phyloP scores from a whole-genome alignment of 37 sponge, comb jelly and placozoan species.

The Trichoplax adhaerens region DNA sequence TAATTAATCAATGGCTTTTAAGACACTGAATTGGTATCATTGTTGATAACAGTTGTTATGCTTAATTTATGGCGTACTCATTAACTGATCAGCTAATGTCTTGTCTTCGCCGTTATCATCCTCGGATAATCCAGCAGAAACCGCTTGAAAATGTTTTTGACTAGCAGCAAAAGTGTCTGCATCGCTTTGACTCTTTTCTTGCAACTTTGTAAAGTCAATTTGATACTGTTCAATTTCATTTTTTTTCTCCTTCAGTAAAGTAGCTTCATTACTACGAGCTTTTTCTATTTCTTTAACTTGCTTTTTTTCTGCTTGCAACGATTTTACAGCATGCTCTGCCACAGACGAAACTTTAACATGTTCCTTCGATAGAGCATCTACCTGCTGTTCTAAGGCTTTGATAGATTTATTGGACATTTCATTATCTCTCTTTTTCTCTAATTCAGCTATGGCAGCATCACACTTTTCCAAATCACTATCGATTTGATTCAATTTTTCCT shows the following conservation, averaged over 20 bases:
- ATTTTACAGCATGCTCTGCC: constrained; percentile 37
- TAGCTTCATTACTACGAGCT: constrained; percentile 29
- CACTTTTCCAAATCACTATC: constrained; percentile 18
- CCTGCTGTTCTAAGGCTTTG: background rate
- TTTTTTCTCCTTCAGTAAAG: constrained; percentile 16
- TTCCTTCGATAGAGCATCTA: constrained; percentile 12
- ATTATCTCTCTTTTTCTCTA: constrained; percentile 27
- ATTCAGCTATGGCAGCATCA: constrained; percentile 2
- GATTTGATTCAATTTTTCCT: constrained; percentile 2
- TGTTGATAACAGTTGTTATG: too few relatives aligned
- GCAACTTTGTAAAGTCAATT: constrained; percentile 7
- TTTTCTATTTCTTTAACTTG: constrained; percentile 16
- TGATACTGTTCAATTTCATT: constrained; percentile 10
- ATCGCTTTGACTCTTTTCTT: constrained; percentile 26
- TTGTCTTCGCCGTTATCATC: constrained; percentile 51
- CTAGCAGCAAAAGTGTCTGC: constrained; percentile 32
- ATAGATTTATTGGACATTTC: background rate
- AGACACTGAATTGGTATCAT: too few relatives aligned
- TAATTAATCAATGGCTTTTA: too few relatives aligned
- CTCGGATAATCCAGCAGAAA: constrained; percentile 66
- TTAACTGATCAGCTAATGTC: constrained; percentile 69
- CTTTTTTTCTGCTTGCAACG: constrained; percentile 34
- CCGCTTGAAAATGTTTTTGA: constrained; percentile 69
- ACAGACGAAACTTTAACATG: constrained; percentile 40
- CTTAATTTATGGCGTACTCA: constrained; percentile 21